Base-by-base conservation (phyloP, 2,888 invertebrate genomes). In the Xestia ashworthii region DNA sequence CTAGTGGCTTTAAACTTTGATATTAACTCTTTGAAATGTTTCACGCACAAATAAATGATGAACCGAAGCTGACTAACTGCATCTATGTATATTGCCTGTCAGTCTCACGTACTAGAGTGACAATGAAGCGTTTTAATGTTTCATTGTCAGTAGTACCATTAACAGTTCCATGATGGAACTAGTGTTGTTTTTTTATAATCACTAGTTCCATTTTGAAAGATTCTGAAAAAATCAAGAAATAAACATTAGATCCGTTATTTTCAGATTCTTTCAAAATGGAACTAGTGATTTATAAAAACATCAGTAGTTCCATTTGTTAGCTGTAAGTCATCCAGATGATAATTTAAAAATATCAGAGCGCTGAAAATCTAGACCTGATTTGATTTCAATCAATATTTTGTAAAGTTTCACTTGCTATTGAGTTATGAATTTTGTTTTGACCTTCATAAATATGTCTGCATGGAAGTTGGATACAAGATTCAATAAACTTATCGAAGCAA, bases 401-500 rank as follows among this genome's bases (percentile, higher is more conserved):
- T 44, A 44, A n/a, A 65, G n/a, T 44, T 41, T n/a, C n/a, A 16
- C 8, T 44, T 44, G 8, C 6, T 0, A 0, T 65, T 14, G 44
- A 44, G 14, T 53, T 16, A 16, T 58, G 19, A 44, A 69, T 65
- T 14, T 22, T 32, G 2, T 1, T n/a, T 32, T 6, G 38, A 41
- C 11, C 14, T 76, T 60, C 19, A 53, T 38, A 60, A 58, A 78
- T 50, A 44, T 72, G 11, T 25, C 19, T 19, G 55, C n/a, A 44
- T 50, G 4, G 58, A 46, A 74, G 48, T 74, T 32, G 5, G 4
- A 16, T 60, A 44, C 12, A 65, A 65, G 3, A 44, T 75, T 58
- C 50, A 14, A 81, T 50, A 65, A 55, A 81, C 50, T 44, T 70
- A 70, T 60, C 44, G 11, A 32, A 62, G 62, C 55, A 73, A 69